Base-by-base conservation (phyloP, 2,888 invertebrate genomes). In the Dryobotodes eremita region DNA sequence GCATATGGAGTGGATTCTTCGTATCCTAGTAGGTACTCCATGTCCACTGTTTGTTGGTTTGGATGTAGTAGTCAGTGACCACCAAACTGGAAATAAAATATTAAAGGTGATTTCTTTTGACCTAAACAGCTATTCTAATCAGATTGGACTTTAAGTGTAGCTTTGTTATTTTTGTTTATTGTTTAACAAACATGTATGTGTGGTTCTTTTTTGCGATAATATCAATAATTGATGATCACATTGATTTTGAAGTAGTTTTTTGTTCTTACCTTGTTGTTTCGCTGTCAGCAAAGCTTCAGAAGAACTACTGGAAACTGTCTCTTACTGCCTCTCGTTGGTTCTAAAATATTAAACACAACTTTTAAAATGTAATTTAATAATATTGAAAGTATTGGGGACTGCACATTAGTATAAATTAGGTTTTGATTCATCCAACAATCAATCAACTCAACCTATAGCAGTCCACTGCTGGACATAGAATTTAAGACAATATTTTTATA, bases 31-130 rank as follows among this genome's bases (percentile, higher is more conserved):
- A 15, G 17, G 15, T 46, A n/a, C 0, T 59, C 64, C 15, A 53
- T 23, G 5, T 46, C 26, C 5, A 57, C 55, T 17, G 23, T 61
- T 15, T 17, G 10, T 23, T 17, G 26, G 2, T 6, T 62, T 50
- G 11, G 26, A 23, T 55, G 31, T 82, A 31, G n/a, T 36, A 20
- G 31, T 13, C 20, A 31, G 48, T 8, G 0, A 31, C 20, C 55
- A 42, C 17, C 50, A n/a, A 23, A 46, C 82, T 79, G 50, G 8
- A 82, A 75, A 57, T 46, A n/a, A 53, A 71, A 62, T 71, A 31
- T n/a, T 42, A 46, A 59, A 0, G 1, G 57, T 70, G 17, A 42
- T 31, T 55, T 36, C 3, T 17, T 74, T 23, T 17, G 42, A 55
- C 1, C 17, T 42, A 36, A 26, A 17, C 8, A 11, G 17, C 0